Base-by-base conservation (phyloP, 2,113 vertebrate species). In the Chamaea fasciata region DNA sequence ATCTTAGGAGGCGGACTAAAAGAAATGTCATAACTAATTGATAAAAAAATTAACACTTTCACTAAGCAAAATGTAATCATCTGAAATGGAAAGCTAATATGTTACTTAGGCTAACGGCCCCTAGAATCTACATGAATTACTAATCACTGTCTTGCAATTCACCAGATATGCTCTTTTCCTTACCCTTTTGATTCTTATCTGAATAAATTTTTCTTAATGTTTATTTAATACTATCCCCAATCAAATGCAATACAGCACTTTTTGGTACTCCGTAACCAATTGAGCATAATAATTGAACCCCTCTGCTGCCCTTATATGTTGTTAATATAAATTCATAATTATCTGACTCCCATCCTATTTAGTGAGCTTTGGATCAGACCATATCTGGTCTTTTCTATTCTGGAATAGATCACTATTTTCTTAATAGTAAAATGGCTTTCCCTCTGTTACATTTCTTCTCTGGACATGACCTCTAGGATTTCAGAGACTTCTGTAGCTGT, bases 381-480 rank as follows among this genome's bases (percentile, higher is more conserved):
- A 15, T 56, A 44, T 65, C 44, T 50, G 6, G 14, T 70, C 18
- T 88, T 84, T 57, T 37, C n/a, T 73, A 10, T 60, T 87, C 24
- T 74, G 42, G 20, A 87, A 71, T 22, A 81, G 53, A 83, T 71
- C 37, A 77, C 87, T 78, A 56, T 92, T 86, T 94, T 92, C 31
- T 94, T 82, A 79, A 64, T 44, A 86, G 35, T 16, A 63, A 37
- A 87, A 65, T 37, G 18, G 5, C 7, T 78, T 94, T 83, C 85
- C 50, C 9, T 49, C 7, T 83, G 91, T 95, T 62, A 74, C 92
- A 94, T 52, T 75, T 56, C 56, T 92, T 95, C 77, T 62, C 63
- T 91, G 77, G 47, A 81, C 90, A 83, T 92, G 87, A 90, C 95
- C 94, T 97, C 96, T 92, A 92, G 91, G 79, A 92, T 96, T 96